Percentiles rank a stretch among this genome's conserved stretches.
Conservation (phyloP, 2,888 invertebrate genomes). For the Plebejus anna region DNA sequence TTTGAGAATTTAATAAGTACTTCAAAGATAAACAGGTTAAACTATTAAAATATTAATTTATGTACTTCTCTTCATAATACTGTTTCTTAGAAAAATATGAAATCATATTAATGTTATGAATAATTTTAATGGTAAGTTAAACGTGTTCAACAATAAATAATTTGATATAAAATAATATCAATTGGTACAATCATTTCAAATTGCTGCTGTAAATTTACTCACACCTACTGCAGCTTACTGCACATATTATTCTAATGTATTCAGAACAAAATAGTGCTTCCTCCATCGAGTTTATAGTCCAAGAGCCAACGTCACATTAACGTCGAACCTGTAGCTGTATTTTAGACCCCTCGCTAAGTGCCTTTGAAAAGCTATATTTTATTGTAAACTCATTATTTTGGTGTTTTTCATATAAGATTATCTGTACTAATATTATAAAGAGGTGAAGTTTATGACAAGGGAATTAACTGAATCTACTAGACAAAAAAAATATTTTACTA, state of each 20-base stretch:
- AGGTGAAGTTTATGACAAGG: too few species aligned
- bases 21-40: too few species aligned
- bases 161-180: not conserved
- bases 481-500: too few species aligned
- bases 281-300: constrained; percentile 11
- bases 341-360: constrained; percentile 28
- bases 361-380: not conserved
- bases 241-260: constrained; percentile 31
- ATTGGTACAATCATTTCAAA: not conserved
- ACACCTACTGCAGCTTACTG: constrained; percentile 6
- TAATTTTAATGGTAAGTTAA: not conserved
- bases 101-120: not conserved
- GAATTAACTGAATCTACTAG: too few species aligned
- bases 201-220: not conserved
- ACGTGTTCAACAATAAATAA: not conserved
- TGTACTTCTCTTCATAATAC: too few species aligned
- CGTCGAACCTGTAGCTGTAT: constrained; percentile 21
- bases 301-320: constrained; percentile 13
- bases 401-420: too few species aligned
- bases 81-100: not conserved
- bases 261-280: constrained; percentile 25
- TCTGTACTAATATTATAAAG: too few species aligned
- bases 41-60: too few species aligned
- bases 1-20: too few species aligned
- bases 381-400: not conserved